phyloP scores from a whole-genome alignment of 2,888 invertebrate species.

The Catocala nupta region DNA sequence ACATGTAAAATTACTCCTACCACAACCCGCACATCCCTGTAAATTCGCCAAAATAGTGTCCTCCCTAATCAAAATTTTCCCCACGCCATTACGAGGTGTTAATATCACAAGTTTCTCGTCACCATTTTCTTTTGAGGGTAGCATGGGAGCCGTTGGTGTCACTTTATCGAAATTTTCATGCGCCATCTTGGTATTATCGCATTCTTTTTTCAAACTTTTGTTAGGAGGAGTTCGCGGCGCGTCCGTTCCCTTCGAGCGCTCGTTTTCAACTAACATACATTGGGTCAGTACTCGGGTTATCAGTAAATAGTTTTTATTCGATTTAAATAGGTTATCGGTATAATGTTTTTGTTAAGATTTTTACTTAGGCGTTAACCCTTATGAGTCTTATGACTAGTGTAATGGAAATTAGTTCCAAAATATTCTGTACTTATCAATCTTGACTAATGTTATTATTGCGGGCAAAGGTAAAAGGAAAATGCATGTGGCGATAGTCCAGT shows the following conservation, averaged over 20 bases:
- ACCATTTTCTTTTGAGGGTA: slow-evolving; percentile 54
- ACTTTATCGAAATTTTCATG: slow-evolving; percentile 57
- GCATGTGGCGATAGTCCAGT: too few species aligned
- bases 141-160: slow-evolving; percentile 57
- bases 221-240: slow-evolving; percentile 20
- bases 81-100: slow-evolving; percentile 58
- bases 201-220: slow-evolving; percentile 18
- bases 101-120: slow-evolving; percentile 64
- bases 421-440: too few species aligned
- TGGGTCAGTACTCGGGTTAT: slow-evolving; percentile 43
- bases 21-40: slow-evolving; percentile 76
- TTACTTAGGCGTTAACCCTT: slow-evolving; percentile 26
- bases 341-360: slow-evolving; percentile 32
- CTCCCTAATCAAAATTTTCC: slow-evolving; percentile 75
- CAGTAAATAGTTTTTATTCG: slow-evolving; percentile 39
- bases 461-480: too few species aligned
- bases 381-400: neutral
- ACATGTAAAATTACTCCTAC: slow-evolving; percentile 73
- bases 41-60: slow-evolving; percentile 76
- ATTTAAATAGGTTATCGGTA: slow-evolving; percentile 53
- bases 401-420: too few species aligned
- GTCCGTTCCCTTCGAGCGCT: slow-evolving; percentile 6
- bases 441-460: too few species aligned
- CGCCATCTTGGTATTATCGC: slow-evolving; percentile 55
- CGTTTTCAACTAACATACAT: slow-evolving; percentile 22